Base-by-base conservation (phyloP, 1,140 invertebrate genomes). In the Trichonephila inaurata region DNA sequence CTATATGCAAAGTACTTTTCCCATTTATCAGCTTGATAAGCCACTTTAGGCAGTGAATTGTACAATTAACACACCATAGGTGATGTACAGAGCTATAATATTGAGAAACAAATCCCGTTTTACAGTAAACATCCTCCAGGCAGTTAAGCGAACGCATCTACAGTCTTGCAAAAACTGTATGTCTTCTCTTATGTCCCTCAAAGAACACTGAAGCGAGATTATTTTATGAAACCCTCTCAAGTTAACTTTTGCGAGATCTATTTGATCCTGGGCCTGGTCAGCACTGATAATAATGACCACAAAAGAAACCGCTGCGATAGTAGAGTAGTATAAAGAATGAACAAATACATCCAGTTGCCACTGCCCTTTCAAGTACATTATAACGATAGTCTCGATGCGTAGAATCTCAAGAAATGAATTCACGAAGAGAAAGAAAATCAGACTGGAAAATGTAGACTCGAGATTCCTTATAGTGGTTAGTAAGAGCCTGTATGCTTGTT, bases 331-430 rank as follows among this genome's bases (percentile, higher is more conserved):
- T 12, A 87, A 64, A 21, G 85, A 61, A 64, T 87, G 85, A 19
- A 87, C 33, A 16, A 87, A 33, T 6, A 87, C 28, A 24, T 87
- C 85, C 7, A 83, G 44, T 21, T 83, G 16, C 82, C 82, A 83
- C 6, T 60, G 82, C n/a, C 44, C 51, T 83, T 83, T 83, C 21
- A 83, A 24, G 7, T 60, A 60, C 82, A 83, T 83, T 44, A 83
- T 24, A 58, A 83, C n/a, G 10, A 83, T 44, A 14, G 44, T 83
- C 58, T 83, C 51, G 19, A 83, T 83, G 21, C 82, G 40, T 7
- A 83, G n/a, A 58, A 83, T 83, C 44, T 83, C 51, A n/a, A 83
- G 51, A 60, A 58, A 83, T 6, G 82, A 83, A 83, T 83, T 83
- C 21, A 83, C 51, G 21, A 83, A n/a, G 7, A 83, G 44, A 28